Conservation (phyloP, 2,113 vertebrate species). For the Telmatochromis sp. region DNA sequence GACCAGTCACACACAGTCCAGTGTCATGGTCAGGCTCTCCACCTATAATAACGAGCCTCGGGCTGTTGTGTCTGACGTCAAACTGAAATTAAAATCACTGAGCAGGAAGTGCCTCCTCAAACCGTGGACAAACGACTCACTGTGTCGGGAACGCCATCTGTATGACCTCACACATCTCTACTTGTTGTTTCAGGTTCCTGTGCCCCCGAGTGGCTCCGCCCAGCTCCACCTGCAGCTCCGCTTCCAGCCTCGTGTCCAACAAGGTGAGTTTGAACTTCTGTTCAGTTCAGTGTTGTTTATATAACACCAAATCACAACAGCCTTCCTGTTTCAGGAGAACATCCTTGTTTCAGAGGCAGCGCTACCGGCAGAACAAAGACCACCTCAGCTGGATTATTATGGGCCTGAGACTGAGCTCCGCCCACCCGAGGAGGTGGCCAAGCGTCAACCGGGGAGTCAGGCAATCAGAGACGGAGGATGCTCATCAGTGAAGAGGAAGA, state of each 20-base stretch:
- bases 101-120: not conserved
- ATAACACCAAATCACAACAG: not conserved
- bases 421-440: not conserved
- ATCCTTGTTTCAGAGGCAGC: slow-evolving; percentile 9
- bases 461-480: not conserved
- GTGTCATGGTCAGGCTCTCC: not conserved
- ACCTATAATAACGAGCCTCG: not conserved
- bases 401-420: not conserved
- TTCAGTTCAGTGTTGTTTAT: not conserved
- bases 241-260: slow-evolving; percentile 19
- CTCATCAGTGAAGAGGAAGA: slow-evolving; percentile 47
- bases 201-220: slow-evolving; percentile 20
- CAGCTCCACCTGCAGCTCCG: not conserved
- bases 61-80: not conserved
- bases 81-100: not conserved
- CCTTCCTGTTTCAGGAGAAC: slow-evolving; percentile 58
- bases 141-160: not conserved
- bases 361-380: not conserved
- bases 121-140: not conserved
- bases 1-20: not conserved
- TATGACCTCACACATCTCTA: not conserved
- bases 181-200: slow-evolving; percentile 56
- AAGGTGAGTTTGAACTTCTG: slow-evolving; percentile 34
- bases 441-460: not conserved
- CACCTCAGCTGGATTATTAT: not conserved